Evolutionary conservation across 2,797 vertebrate species (phyloP).

Genomic region (Pipistrellus kuhlii): DNA sequence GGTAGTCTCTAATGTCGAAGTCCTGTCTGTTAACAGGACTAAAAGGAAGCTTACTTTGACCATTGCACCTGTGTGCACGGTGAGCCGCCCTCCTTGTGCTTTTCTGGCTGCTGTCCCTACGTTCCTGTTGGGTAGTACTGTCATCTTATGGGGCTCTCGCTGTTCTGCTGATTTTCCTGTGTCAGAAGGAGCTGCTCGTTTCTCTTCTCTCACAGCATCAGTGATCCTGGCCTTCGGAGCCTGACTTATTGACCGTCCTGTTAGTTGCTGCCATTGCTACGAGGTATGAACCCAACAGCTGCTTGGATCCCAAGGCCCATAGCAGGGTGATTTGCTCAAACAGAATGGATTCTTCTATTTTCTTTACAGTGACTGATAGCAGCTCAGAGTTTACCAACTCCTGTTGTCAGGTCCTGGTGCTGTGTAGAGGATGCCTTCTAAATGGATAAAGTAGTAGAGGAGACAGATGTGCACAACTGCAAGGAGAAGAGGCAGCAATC

Average conservation of each 20-base stretch:
- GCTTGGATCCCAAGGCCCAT: background rate
- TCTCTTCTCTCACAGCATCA: constrained; percentile 36
- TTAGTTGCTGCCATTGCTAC: constrained; percentile 31
- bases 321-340: constrained; percentile 47
- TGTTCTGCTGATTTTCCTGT: constrained; percentile 65
- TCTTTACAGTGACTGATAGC: constrained; percentile 40
- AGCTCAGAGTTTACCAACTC: background rate
- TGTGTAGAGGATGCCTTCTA: constrained; percentile 1
- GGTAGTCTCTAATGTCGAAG: background rate
- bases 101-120: background rate
- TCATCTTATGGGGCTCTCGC: constrained; percentile 25
- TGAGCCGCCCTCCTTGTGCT: background rate
- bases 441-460: background rate
- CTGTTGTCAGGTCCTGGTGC: background rate
- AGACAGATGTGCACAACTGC: background rate
- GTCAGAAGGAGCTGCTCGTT: background rate
- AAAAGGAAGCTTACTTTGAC: background rate
- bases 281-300: background rate
- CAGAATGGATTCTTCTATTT: constrained; percentile 60
- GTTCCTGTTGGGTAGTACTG: background rate
- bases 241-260: constrained; percentile 26
- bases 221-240: background rate
- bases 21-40: background rate
- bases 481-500: background rate
- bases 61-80: background rate